These are phyloP conservation scores for Colossoma macropomum DNA, from an alignment of 2,113 vertebrate species.

Conservation along the genomic window DNA sequence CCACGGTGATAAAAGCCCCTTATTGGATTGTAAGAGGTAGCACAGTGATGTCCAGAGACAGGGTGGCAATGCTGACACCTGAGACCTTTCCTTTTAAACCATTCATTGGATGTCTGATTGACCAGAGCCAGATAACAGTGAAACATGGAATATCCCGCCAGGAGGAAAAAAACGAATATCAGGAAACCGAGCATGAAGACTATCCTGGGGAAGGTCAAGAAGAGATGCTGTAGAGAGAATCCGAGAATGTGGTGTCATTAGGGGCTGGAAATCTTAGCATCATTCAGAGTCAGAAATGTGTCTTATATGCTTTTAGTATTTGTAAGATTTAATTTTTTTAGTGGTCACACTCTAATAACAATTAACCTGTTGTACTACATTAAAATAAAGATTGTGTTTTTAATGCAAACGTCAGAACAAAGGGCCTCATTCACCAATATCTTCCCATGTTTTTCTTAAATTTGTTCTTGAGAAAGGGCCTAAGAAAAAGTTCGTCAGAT, in stretches of 20 bases:
- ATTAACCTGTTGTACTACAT: not conserved
- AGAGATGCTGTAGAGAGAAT: constrained; percentile 83
- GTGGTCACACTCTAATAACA: not conserved
- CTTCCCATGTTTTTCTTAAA: too few species aligned
- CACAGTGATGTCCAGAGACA: constrained; percentile 44
- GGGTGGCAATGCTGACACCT: constrained; percentile 73
- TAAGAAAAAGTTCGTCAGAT: too few species aligned
- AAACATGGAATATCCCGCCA: constrained; percentile 87
- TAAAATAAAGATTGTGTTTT: too few species aligned
- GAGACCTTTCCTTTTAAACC: constrained; percentile 79
- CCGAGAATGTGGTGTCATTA: not conserved
- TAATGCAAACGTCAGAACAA: too few species aligned
- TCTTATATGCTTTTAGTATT: not conserved
- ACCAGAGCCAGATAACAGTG: constrained; percentile 81
- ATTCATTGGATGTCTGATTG: constrained; percentile 94
- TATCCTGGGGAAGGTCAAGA: constrained; percentile 91
- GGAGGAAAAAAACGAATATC: constrained; percentile 81
- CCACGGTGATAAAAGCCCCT: constrained; percentile 83
- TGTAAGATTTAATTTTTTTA: not conserved
- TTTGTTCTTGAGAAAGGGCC: too few species aligned
- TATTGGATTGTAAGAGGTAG: constrained; percentile 64
- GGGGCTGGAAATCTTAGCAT: not conserved
- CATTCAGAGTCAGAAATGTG: not conserved
- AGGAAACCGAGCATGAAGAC: constrained; percentile 94
- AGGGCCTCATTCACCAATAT: too few species aligned